phyloP scores from a whole-genome alignment of 2,797 vertebrate genomes.

The Cetoscarus ocellatus region DNA sequence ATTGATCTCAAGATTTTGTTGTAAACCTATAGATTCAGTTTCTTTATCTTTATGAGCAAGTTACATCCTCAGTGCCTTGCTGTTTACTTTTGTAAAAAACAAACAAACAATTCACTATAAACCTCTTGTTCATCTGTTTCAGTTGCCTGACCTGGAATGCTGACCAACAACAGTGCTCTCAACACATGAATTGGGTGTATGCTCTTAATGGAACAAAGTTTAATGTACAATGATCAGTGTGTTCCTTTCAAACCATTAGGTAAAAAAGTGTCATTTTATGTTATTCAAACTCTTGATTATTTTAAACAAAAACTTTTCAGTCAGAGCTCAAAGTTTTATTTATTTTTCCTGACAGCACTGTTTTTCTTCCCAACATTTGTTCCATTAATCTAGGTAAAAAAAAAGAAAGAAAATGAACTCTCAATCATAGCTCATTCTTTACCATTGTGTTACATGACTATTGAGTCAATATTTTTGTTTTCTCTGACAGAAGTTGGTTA shows the following conservation, averaged over 20 bases:
- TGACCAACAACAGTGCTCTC: constrained; percentile 9
- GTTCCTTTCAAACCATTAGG: not conserved
- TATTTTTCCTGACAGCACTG: not conserved
- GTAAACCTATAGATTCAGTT: not conserved
- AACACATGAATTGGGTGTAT: not conserved
- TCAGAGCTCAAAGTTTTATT: not conserved
- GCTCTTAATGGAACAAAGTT: not conserved
- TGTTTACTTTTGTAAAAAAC: constrained; percentile 42
- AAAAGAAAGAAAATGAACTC: not conserved
- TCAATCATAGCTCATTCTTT: not conserved
- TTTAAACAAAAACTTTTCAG: not conserved
- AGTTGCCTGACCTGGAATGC: constrained; percentile 25
- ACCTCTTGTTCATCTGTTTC: constrained; percentile 36
- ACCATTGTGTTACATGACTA: not conserved
- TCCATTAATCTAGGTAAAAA: not conserved
- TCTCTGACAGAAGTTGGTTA: not conserved
- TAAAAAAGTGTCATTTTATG: too few species aligned
- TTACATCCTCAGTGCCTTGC: not conserved
- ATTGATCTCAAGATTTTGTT: too few species aligned
- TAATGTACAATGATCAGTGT: not conserved
- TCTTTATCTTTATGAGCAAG: not conserved
- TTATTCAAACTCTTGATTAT: not conserved
- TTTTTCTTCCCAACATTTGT: not conserved
- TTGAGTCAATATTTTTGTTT: not conserved
- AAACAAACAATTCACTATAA: constrained; percentile 55